Conservation (phyloP, 2,113 vertebrate species). For the Thalassoma bifasciatum region DNA sequence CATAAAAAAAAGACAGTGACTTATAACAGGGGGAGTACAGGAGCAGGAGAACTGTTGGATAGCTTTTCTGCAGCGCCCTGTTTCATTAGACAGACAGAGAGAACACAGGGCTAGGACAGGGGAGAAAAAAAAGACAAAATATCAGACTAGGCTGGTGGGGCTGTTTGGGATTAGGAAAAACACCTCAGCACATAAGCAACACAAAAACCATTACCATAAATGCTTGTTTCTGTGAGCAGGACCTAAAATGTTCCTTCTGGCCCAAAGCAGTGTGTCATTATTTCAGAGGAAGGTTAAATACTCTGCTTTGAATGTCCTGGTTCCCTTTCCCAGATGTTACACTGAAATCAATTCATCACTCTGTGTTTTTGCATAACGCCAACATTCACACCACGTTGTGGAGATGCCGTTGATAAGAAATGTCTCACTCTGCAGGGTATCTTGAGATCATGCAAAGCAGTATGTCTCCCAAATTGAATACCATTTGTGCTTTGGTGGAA, state of each 20-base stretch:
- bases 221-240: neutral
- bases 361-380: conserved; percentile 53
- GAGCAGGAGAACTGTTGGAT: no score
- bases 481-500: conserved; percentile 35
- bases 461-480: conserved; percentile 47
- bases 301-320: neutral
- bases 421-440: conserved; percentile 2
- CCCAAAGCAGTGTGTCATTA: neutral
- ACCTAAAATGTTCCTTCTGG: neutral
- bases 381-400: neutral
- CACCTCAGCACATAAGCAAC: no score
- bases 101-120: no score
- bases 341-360: conserved; percentile 37
- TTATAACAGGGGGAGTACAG: no score
- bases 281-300: neutral
- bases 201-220: no score
- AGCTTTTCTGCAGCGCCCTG: no score
- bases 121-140: no score
- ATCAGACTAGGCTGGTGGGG: no score
- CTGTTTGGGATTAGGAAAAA: no score
- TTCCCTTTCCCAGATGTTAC: conserved; percentile 7
- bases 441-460: conserved; percentile 54
- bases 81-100: no score
- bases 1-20: no score
- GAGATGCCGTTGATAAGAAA: conserved; percentile 38